Percentiles rank a stretch among this genome's conserved stretches.
phyloP scores from a whole-genome alignment of 2,888 invertebrate species.

The Galerucella calmariensis region DNA sequence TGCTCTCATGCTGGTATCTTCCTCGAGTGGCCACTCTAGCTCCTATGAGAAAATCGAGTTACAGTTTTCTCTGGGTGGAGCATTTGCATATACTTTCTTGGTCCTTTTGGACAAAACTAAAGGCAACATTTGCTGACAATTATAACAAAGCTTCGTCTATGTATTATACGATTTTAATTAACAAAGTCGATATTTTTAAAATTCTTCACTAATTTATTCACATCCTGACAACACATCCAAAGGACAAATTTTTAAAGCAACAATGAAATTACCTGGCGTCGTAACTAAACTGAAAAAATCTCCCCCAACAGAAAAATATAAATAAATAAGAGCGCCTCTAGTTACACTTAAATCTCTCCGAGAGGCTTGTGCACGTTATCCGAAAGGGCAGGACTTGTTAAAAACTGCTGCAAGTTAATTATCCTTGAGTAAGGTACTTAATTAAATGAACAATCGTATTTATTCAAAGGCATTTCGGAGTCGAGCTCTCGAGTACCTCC shows the following conservation, averaged over 20 bases:
- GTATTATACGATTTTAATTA: too few relatives aligned
- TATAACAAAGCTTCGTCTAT: too few relatives aligned
- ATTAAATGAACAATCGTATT: constrained; percentile 57
- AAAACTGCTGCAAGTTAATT: constrained; percentile 52
- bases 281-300: background rate
- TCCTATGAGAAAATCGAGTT: too few relatives aligned
- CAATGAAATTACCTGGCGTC: background rate
- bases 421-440: constrained; percentile 53
- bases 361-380: constrained; percentile 19
- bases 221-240: too few relatives aligned
- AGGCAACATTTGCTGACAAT: too few relatives aligned
- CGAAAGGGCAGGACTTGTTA: constrained; percentile 42
- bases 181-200: too few relatives aligned
- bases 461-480: constrained; percentile 49
- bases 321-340: constrained; percentile 13
- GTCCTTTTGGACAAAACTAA: too few relatives aligned
- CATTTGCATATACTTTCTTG: too few relatives aligned
- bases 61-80: too few relatives aligned
- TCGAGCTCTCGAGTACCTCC: constrained; percentile 26
- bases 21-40: too few relatives aligned
- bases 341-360: constrained; percentile 19
- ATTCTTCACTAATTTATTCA: too few relatives aligned
- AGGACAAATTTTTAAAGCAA: background rate
- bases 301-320: background rate
- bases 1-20: too few relatives aligned